Evolutionary conservation across 2,888 invertebrate species (phyloP).

Genomic region (Coenonympha glycerion): DNA sequence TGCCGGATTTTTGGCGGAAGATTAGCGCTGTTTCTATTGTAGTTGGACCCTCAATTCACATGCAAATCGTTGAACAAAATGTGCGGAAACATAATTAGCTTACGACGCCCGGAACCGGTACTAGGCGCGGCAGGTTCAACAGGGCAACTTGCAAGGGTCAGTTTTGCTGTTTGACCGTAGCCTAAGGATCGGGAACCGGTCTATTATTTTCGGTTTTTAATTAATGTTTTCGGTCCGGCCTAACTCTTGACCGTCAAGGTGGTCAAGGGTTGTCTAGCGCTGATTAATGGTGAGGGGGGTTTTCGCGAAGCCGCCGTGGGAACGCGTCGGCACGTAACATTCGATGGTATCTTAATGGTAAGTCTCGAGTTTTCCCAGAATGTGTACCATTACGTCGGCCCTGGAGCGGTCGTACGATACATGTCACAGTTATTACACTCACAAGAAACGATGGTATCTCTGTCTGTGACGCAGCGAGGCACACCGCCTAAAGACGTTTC

Average conservation of each 20-base stretch:
- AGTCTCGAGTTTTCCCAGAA: constrained; percentile 66
- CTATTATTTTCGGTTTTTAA: constrained; percentile 60
- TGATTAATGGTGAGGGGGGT: constrained; percentile 39
- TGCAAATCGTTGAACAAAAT: constrained; percentile 69
- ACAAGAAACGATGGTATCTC: constrained; percentile 70
- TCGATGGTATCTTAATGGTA: constrained; percentile 65
- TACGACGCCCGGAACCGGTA: constrained; percentile 44
- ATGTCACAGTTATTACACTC: constrained; percentile 75
- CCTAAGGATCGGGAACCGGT: constrained; percentile 49
- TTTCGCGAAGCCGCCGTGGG: constrained; percentile 64
- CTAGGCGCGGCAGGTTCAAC: constrained; percentile 33
- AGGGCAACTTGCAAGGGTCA: constrained; percentile 37
- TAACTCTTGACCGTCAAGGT: constrained; percentile 66
- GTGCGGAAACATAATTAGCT: constrained; percentile 76
- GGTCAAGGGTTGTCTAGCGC: constrained; percentile 45
- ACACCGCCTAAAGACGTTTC: constrained; percentile 48
- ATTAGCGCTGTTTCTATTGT: constrained; percentile 64
- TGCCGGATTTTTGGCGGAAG: constrained; percentile 45
- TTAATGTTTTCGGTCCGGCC: constrained; percentile 64
- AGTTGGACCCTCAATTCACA: constrained; percentile 57
- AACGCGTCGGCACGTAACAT: constrained; percentile 46
- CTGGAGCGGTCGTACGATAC: constrained; percentile 64
- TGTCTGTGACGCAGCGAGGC: constrained; percentile 56
- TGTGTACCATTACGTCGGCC: constrained; percentile 64
- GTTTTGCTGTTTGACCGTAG: constrained; percentile 54